Conservation (phyloP, 2,113 vertebrate species). For the Anas platyrhynchos region DNA sequence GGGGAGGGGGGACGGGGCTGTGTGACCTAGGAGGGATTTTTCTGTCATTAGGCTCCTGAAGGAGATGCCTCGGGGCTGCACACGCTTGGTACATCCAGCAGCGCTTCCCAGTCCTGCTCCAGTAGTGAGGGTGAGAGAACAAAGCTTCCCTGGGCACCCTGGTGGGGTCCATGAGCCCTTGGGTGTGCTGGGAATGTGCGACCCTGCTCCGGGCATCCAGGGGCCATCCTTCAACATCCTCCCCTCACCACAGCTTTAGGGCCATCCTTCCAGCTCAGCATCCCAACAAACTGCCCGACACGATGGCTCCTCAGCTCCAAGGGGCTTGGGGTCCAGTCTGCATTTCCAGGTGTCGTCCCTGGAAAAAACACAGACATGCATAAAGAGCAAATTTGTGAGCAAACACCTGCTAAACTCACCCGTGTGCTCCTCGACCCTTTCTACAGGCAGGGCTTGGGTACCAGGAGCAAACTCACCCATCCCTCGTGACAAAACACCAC, state of each 20-base stretch:
- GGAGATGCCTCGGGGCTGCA: background rate
- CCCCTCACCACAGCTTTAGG: background rate
- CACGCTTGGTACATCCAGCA: background rate
- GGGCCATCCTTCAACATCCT: rapidly evolving
- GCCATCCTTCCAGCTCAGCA: background rate
- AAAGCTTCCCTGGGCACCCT: background rate
- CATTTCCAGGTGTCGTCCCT: background rate
- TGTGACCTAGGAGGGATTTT: background rate
- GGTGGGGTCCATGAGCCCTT: rapidly evolving
- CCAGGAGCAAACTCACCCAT: rapidly evolving
- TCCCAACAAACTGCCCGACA: background rate
- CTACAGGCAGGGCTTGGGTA: too few species aligned
- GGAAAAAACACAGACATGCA: rapidly evolving
- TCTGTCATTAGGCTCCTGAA: background rate
- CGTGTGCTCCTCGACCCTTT: rapidly evolving
- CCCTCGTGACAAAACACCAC: background rate
- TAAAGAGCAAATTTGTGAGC: background rate
- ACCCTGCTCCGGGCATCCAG: rapidly evolving
- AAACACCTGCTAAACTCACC: background rate
- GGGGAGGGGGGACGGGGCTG: background rate
- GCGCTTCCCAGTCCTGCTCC: background rate
- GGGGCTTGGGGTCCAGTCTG: background rate
- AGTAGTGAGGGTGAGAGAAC: background rate
- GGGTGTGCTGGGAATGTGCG: background rate
- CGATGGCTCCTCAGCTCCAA: rapidly evolving